Evolutionary conservation across 2,888 invertebrate genomes (phyloP).

Genomic region (Meiosimyza decipiens): DNA sequence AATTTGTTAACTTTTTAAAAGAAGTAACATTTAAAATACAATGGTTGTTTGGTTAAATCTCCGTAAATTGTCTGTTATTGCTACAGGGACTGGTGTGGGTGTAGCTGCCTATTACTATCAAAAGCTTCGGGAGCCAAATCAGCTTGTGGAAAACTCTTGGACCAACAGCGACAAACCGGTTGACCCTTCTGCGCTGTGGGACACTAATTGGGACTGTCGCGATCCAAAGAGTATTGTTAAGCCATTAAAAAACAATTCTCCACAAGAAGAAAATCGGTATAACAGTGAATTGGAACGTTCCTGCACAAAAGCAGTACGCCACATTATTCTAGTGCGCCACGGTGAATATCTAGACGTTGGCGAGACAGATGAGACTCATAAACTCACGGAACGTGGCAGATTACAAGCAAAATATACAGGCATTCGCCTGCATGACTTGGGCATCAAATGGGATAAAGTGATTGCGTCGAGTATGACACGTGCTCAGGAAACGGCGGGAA

Average conservation of each 20-base stretch:
- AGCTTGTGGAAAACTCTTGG: conserved; percentile 74
- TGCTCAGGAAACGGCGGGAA: conserved; percentile 89
- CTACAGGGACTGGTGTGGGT: conserved; percentile 76
- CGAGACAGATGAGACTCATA: conserved; percentile 76
- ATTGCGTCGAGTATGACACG: conserved; percentile 93
- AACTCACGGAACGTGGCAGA: conserved; percentile 83
- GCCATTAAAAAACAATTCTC: conserved; percentile 68
- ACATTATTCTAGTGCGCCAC: conserved; percentile 91
- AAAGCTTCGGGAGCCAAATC: conserved; percentile 66
- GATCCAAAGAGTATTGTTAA: conserved; percentile 79
- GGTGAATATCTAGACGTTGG: conserved; percentile 91
- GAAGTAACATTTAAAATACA: not conserved
- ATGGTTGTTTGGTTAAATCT: conserved; percentile 45
- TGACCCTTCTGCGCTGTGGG: conserved; percentile 75
- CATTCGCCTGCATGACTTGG: conserved; percentile 79
- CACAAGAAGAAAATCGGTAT: conserved; percentile 75
- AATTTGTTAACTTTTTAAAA: not conserved
- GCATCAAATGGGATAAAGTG: conserved; percentile 82
- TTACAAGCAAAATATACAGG: conserved; percentile 90
- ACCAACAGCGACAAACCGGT: conserved; percentile 68
- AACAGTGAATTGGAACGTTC: conserved; percentile 75
- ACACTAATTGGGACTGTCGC: conserved; percentile 90
- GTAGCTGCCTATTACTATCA: conserved; percentile 73
- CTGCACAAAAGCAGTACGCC: conserved; percentile 72
- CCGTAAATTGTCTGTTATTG: conserved; percentile 60